These are phyloP conservation scores for Nilaparvata lugens DNA, from an alignment of 1,140 invertebrate genomes.

Conservation along the genomic window DNA sequence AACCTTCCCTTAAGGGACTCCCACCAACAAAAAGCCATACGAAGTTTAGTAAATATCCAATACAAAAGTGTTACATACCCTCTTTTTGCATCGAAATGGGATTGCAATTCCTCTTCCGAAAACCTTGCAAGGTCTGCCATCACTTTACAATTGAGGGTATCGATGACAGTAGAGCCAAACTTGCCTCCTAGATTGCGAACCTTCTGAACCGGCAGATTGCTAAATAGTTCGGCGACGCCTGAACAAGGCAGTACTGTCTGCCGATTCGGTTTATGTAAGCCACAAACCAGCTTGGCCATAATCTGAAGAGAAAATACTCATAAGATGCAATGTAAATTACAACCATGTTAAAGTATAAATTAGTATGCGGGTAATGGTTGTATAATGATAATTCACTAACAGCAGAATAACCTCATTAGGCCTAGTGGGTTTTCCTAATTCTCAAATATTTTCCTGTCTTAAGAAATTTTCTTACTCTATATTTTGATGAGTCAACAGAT, in stretches of 20 bases:
- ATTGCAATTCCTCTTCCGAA: slow-evolving; percentile 54
- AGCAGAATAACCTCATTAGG: no score
- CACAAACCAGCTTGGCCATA: slow-evolving; percentile 86
- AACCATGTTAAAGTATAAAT: no score
- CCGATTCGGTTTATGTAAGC: slow-evolving; percentile 87
- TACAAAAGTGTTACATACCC: slow-evolving; percentile 45
- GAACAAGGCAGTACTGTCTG: slow-evolving; percentile 77
- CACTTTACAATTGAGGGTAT: slow-evolving; percentile 59
- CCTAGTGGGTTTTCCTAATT: no score
- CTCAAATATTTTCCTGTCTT: no score
- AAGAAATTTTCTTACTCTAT: no score
- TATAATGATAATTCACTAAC: no score
- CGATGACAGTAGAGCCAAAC: slow-evolving; percentile 64
- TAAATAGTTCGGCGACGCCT: slow-evolving; percentile 52
- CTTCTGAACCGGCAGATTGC: slow-evolving; percentile 62
- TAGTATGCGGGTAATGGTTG: no score
- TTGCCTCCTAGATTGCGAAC: slow-evolving; percentile 82
- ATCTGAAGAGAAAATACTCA: slow-evolving; percentile 42
- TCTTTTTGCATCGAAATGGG: slow-evolving; percentile 73
- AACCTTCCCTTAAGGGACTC: no score
- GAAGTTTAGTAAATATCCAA: no score
- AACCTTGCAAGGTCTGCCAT: slow-evolving; percentile 69
- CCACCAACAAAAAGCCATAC: no score
- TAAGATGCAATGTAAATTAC: no score
- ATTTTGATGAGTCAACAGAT: no score